A percentile compares a stretch with the other conserved stretches of the same genome.
These are phyloP conservation scores for Candoia aspera DNA, from an alignment of 2,113 vertebrate species.

Conservation along the genomic window DNA sequence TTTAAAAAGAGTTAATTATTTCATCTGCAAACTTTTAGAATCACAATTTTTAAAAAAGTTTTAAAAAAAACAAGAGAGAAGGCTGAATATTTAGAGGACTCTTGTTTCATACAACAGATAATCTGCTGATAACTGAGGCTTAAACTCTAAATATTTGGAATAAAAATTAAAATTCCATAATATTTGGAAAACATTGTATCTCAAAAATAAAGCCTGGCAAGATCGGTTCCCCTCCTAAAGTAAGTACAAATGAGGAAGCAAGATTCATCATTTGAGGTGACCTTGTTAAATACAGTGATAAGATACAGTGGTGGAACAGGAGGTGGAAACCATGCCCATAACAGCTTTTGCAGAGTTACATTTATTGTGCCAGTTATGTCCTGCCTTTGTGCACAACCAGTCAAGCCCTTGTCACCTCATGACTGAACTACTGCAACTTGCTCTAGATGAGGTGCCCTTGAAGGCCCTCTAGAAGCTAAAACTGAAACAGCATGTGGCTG, in stretches of 20 bases:
- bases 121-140: constrained; percentile 46
- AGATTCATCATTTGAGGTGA: constrained; percentile 46
- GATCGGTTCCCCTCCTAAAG: constrained; percentile 45
- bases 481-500: neutral
- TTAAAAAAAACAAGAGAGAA: constrained; percentile 33
- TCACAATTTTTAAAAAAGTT: constrained; percentile 37
- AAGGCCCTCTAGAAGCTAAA: neutral
- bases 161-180: constrained; percentile 61
- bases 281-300: constrained; percentile 43
- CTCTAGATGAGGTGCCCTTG: neutral
- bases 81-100: constrained; percentile 41
- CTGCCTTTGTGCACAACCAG: neutral
- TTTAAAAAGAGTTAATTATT: constrained; percentile 34
- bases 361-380: neutral
- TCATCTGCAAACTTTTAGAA: constrained; percentile 1
- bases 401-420: neutral
- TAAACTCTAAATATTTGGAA: constrained; percentile 41
- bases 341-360: neutral
- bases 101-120: constrained; percentile 39
- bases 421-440: neutral
- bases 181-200: constrained; percentile 68
- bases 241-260: constrained; percentile 10
- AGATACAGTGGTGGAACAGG: neutral
- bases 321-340: neutral
- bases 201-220: constrained; percentile 58